Evolutionary conservation across 1,140 invertebrate species (phyloP).

Genomic region (Zaprionus kolodkinae): DNA sequence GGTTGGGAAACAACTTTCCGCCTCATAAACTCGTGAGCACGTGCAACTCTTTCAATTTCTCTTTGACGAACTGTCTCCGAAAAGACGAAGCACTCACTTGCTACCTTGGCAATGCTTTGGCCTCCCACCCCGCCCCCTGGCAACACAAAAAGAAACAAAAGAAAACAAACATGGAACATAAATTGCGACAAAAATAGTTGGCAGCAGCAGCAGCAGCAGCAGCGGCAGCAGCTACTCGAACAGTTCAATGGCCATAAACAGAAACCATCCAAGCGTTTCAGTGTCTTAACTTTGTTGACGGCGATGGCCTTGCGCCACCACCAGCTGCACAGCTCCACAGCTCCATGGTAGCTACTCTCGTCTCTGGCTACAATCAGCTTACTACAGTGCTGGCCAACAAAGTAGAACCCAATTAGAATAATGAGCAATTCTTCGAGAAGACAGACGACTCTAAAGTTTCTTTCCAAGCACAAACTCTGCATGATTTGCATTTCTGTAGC

Average conservation of each 20-base stretch:
- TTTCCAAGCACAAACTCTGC: neutral
- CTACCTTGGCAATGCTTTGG: conserved; percentile 65
- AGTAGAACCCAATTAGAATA: neutral
- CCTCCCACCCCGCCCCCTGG: neutral
- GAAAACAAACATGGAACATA: conserved; percentile 39
- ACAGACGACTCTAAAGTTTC: neutral
- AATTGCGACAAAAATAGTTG: conserved; percentile 45
- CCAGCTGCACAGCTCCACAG: neutral
- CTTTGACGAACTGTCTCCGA: conserved; percentile 59
- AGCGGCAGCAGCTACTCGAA: conserved; percentile 11
- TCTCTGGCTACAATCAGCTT: neutral
- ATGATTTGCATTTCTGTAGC: conserved; percentile 1
- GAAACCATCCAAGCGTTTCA: conserved; percentile 45
- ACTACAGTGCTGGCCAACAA: neutral
- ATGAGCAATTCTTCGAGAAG: neutral
- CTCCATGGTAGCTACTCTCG: neutral
- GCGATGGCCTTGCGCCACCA: conserved; percentile 27
- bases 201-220: conserved; percentile 5
- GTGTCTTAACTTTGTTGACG: conserved; percentile 17
- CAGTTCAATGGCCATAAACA: conserved; percentile 53
- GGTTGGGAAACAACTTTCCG: conserved; percentile 66
- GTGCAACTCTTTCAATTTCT: conserved; percentile 71
- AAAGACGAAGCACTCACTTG: conserved; percentile 24
- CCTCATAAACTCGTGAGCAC: conserved; percentile 70
- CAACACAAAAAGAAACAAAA: conserved; percentile 2